phyloP scores from a whole-genome alignment of 1,140 invertebrate genomes.

The Maniola jurtina region DNA sequence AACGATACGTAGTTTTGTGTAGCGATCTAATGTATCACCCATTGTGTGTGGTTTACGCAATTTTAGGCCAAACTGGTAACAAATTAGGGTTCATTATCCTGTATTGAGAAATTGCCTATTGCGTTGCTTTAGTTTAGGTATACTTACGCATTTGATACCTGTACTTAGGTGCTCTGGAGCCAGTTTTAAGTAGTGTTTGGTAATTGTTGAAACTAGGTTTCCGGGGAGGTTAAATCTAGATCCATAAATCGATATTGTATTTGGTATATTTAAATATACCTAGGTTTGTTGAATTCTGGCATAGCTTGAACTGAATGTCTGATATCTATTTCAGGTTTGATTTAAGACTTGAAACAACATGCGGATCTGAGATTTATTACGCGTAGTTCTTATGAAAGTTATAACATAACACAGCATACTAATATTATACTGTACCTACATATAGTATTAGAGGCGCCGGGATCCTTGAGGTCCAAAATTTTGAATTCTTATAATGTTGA shows the following conservation, averaged over 20 bases:
- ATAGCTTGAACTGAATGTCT: too few relatives aligned
- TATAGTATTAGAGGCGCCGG: too few relatives aligned
- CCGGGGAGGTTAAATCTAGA: neutral
- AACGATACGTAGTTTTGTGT: neutral
- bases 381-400: too few relatives aligned
- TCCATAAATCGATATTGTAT: neutral
- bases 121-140: neutral
- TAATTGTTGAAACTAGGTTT: conserved; percentile 10
- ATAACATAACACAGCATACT: too few relatives aligned
- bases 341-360: too few relatives aligned
- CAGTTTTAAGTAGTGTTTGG: conserved; percentile 2
- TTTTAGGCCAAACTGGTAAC: neutral
- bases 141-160: conserved; percentile 9
- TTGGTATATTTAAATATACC: neutral
- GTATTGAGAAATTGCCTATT: neutral
- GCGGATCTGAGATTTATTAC: too few relatives aligned
- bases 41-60: conserved; percentile 11
- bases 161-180: conserved; percentile 5
- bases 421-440: too few relatives aligned
- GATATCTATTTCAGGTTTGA: too few relatives aligned
- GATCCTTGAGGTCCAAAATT: too few relatives aligned
- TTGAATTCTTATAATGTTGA: too few relatives aligned
- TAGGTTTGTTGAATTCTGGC: too few relatives aligned
- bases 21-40: conserved; percentile 7
- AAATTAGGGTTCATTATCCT: conserved; percentile 10